These are phyloP conservation scores for Anarhynchus alexandrinus DNA, from an alignment of 2,113 vertebrate genomes.

Conservation along the genomic window DNA sequence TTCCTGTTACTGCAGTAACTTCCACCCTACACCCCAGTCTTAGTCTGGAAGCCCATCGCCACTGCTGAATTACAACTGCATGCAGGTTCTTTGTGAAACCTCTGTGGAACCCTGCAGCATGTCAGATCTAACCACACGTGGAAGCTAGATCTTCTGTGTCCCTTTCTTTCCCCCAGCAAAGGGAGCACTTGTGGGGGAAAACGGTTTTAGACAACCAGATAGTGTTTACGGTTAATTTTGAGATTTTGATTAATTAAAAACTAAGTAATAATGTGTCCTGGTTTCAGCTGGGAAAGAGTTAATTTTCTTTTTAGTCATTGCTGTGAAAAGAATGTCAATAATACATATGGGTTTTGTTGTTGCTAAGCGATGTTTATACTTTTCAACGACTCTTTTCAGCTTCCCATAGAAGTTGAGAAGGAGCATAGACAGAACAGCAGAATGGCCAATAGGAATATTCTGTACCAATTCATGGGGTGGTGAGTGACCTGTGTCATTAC, in stretches of 20 bases:
- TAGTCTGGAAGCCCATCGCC: background rate
- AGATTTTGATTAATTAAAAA: background rate
- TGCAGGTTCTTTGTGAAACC: background rate
- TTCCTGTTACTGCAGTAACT: background rate
- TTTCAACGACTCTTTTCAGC: background rate
- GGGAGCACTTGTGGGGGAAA: background rate
- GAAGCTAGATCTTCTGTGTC: background rate
- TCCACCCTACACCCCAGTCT: background rate
- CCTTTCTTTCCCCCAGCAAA: background rate
- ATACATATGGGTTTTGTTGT: background rate
- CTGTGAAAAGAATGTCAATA: background rate
- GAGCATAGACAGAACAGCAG: background rate
- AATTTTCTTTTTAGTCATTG: background rate
- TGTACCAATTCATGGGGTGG: background rate
- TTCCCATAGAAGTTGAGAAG: background rate
- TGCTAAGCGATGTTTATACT: background rate
- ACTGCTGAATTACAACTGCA: background rate
- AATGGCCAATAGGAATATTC: background rate
- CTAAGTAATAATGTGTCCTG: background rate
- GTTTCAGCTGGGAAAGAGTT: background rate
- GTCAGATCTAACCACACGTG: background rate
- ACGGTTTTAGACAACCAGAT: background rate
- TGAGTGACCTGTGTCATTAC: background rate
- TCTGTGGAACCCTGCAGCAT: background rate
- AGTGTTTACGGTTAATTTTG: background rate